phyloP scores from a whole-genome alignment of 2,113 vertebrate genomes.

The Ictidomys tridecemlineatus region DNA sequence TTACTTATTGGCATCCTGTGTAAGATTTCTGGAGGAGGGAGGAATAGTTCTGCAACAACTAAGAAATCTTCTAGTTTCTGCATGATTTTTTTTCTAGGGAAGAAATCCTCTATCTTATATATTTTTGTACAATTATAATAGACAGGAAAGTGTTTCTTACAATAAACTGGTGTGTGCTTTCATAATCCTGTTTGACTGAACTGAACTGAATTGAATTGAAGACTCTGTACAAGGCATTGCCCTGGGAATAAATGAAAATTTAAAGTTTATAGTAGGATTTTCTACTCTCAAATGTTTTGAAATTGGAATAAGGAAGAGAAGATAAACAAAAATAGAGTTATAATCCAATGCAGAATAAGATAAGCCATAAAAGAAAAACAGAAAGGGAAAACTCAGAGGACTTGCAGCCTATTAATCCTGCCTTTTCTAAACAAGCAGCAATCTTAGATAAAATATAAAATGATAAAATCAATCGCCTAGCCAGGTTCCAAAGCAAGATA shows the following conservation, averaged over 20 bases:
- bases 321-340: slow-evolving; percentile 33
- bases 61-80: background rate
- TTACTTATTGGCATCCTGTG: background rate
- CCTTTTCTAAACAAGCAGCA: background rate
- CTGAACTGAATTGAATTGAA: background rate
- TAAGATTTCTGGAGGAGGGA: background rate
- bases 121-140: background rate
- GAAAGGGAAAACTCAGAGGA: background rate
- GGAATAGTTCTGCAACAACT: background rate
- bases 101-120: background rate
- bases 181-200: background rate
- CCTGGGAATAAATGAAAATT: slow-evolving; percentile 5
- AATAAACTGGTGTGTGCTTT: background rate
- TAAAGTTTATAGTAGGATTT: background rate
- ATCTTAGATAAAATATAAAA: slow-evolving; percentile 38
- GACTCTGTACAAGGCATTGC: background rate
- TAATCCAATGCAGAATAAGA: background rate
- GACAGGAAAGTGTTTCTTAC: background rate
- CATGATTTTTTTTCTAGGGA: background rate
- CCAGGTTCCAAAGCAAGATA: slow-evolving; percentile 41
- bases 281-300: slow-evolving; percentile 20
- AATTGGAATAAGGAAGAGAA: background rate
- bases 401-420: background rate
- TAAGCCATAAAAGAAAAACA: background rate
- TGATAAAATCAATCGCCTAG: background rate